phyloP scores from a whole-genome alignment of 2,113 vertebrate genomes.

The Gracilinanus agilis region DNA sequence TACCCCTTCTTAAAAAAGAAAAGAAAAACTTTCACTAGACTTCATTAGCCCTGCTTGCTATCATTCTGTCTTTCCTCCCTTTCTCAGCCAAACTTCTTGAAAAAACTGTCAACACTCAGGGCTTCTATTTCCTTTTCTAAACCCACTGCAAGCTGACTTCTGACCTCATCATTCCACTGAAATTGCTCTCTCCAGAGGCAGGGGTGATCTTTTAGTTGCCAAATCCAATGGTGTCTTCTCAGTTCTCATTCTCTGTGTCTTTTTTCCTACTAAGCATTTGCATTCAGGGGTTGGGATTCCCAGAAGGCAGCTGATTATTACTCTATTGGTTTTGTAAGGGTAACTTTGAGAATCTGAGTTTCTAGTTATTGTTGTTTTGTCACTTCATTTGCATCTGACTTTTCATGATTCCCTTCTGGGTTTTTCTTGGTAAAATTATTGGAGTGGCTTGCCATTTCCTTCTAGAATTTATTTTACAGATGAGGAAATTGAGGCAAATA shows the following conservation, averaged over 20 bases:
- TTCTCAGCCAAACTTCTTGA: not conserved
- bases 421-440: too few relatives aligned
- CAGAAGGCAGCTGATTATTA: not conserved
- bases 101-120: not conserved
- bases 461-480: too few relatives aligned
- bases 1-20: not conserved
- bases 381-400: too few relatives aligned
- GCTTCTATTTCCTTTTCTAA: not conserved
- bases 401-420: too few relatives aligned
- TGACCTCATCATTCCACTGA: not conserved
- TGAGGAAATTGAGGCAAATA: too few relatives aligned
- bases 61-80: not conserved
- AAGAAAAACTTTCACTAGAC: not conserved
- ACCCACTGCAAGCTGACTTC: not conserved
- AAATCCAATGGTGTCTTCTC: not conserved
- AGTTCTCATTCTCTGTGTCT: not conserved
- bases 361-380: too few relatives aligned
- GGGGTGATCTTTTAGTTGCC: not conserved
- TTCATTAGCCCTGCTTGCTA: not conserved
- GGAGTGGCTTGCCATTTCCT: too few relatives aligned
- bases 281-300: not conserved
- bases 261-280: not conserved
- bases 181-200: not conserved
- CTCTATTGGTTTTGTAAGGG: not conserved
- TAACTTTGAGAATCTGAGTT: not conserved